These are phyloP conservation scores for Temnothorax unifasciatus DNA, from an alignment of 2,888 invertebrate genomes.

Conservation along the genomic window DNA sequence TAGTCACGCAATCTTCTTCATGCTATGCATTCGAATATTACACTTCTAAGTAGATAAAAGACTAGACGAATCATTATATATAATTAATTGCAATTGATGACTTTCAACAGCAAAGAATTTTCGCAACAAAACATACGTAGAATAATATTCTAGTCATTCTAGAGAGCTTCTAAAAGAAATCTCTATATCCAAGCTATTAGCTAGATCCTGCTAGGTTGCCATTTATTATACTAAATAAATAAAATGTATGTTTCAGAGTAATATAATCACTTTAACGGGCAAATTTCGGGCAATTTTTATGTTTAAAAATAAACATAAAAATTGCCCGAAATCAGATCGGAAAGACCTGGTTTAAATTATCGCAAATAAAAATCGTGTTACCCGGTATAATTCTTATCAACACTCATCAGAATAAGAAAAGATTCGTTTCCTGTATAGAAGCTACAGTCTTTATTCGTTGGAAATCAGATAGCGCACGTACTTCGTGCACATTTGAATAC, in stretches of 20 bases:
- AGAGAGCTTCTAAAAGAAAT: not conserved
- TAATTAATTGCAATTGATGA: slow-evolving; percentile 14
- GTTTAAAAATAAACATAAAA: not conserved
- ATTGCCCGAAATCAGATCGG: not conserved
- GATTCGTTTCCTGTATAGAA: slow-evolving; percentile 45
- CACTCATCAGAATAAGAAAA: slow-evolving; percentile 28
- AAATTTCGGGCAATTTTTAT: no score
- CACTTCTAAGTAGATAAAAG: slow-evolving; percentile 21
- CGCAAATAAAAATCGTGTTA: not conserved
- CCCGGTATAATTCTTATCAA: slow-evolving; percentile 32
- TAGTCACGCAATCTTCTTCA: slow-evolving; percentile 49
- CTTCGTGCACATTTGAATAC: slow-evolving; percentile 45
- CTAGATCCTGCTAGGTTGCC: not conserved
- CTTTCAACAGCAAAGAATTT: not conserved
- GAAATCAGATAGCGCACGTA: slow-evolving; percentile 49
- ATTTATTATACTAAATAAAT: not conserved
- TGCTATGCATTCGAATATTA: slow-evolving; percentile 34
- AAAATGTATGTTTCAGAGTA: not conserved
- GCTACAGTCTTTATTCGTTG: slow-evolving; percentile 21
- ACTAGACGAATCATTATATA: slow-evolving; percentile 6
- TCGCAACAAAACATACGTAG: not conserved
- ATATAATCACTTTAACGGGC: not conserved
- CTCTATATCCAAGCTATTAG: not conserved
- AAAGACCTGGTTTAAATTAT: not conserved
- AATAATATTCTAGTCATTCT: not conserved